phyloP scores from a whole-genome alignment of 1,140 invertebrate species.

The Frieseomelitta varia region DNA sequence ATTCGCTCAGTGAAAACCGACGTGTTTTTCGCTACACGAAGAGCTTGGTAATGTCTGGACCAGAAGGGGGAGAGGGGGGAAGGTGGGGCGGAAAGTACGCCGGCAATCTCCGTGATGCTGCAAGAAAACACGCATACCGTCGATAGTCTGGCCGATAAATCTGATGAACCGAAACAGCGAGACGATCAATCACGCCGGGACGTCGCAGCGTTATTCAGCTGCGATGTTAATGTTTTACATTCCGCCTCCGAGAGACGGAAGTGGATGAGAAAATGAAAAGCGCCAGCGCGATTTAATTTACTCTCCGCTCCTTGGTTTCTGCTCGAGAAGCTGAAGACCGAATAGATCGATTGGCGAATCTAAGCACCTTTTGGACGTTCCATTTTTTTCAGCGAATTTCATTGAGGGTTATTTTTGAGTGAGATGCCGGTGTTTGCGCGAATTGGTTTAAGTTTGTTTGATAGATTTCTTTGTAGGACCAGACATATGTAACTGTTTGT shows the following conservation, averaged over 20 bases:
- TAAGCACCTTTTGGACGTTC: not conserved
- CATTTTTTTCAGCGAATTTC: not conserved
- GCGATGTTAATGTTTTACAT: slow-evolving; percentile 3
- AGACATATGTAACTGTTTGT: too few species aligned
- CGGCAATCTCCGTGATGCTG: slow-evolving; percentile 68
- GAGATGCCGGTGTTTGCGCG: too few species aligned
- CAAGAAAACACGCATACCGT: slow-evolving; percentile 68
- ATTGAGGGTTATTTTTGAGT: too few species aligned
- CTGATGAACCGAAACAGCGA: slow-evolving; percentile 35
- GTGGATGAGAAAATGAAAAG: too few species aligned
- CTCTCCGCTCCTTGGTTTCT: too few species aligned
- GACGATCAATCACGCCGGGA: slow-evolving; percentile 40
- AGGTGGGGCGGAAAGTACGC: slow-evolving; percentile 43
- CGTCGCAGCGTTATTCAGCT: not conserved
- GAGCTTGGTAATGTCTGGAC: slow-evolving; percentile 58
- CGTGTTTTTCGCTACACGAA: slow-evolving; percentile 72
- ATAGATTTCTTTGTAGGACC: too few species aligned
- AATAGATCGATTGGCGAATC: not conserved
- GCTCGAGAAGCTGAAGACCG: too few species aligned
- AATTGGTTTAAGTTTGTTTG: too few species aligned
- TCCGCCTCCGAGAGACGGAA: not conserved
- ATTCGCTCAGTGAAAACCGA: slow-evolving; percentile 72
- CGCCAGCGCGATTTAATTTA: not conserved
- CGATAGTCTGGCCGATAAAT: slow-evolving; percentile 51
- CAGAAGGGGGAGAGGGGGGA: slow-evolving; percentile 59